Base-by-base conservation (phyloP, 2,888 invertebrate species). In the Phragmatobia fuliginosa region DNA sequence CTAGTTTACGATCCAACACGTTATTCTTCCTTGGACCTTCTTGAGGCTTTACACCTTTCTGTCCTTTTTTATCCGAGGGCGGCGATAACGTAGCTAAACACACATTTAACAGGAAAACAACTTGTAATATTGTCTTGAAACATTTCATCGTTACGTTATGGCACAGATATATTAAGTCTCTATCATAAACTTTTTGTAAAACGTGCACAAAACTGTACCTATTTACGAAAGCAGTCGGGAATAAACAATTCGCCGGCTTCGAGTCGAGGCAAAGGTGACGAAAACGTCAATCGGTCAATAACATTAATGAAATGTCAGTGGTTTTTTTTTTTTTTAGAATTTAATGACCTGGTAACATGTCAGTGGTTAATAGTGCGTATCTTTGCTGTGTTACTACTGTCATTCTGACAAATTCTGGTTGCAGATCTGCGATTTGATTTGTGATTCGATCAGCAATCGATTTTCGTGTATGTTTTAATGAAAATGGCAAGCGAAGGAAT, bases 1-100 rank as follows among this genome's bases (percentile, higher is more conserved):
- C 96, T 73, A 98, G 93, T 82, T 96, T 96, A 80, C 97, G 95
- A 73, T 97, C 96, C 77, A 97, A 95, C 41, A 98, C 98, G 89
- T 96, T 96, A 72, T 96, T 94, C 76, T 95, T 94, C 36, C 96
- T 92, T 0, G 97, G 96, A 8, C 97, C 97, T 81, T 94, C 94
- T 78, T 94, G 94, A 6, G 94, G 86, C 82, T 95, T 95, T 59
- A 95, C 89, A 38, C 90, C 88, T 83, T 95, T 95, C 75, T 93
- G 93, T 11, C 91, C 89, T 72, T 94, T 95, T 78, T 92, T 94
- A 83, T 94, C 94, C 38, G 91, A 87, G 21, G 95, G 95, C 10
- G 95, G 95, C 38, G 94, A 95, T 83, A 95, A 84, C 28, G 95
- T 95, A 33, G 92, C 93, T 67, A 92, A 88, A 86, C 94, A 93